Conservation (phyloP, 2,113 vertebrate species). For the Pedionomus torquatus region DNA sequence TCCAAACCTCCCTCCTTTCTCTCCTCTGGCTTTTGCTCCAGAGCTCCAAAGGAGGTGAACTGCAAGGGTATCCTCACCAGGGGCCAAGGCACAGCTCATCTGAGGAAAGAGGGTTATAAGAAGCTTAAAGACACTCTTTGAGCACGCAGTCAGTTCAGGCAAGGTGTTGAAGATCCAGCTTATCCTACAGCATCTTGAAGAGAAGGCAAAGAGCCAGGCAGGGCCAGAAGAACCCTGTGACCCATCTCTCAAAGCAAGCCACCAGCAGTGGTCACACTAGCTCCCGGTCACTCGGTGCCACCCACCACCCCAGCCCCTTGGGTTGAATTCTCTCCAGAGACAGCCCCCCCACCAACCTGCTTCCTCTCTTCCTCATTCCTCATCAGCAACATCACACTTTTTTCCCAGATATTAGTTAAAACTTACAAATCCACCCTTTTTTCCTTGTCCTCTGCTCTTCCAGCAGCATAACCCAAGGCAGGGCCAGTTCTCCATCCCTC, state of each 20-base stretch:
- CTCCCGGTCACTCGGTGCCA: accelerated
- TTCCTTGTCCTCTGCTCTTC: neutral
- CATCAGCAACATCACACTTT: neutral
- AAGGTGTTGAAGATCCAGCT: neutral
- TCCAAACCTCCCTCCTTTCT: neutral
- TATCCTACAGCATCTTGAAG: accelerated
- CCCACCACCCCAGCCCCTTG: neutral
- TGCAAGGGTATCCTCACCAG: neutral
- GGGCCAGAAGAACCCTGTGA: accelerated
- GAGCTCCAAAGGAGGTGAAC: neutral
- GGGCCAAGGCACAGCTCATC: neutral
- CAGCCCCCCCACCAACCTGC: neutral
- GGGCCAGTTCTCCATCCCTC: accelerated
- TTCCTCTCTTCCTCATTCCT: neutral
- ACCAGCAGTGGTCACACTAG: accelerated
- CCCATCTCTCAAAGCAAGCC: accelerated
- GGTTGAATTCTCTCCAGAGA: neutral
- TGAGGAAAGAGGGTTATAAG: neutral
- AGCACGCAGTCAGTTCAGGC: neutral
- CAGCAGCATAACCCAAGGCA: accelerated
- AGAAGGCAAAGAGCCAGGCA: neutral
- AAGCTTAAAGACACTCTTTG: neutral
- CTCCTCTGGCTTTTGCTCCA: neutral
- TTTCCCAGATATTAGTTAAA: neutral
- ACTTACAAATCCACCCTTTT: neutral